phyloP scores from a whole-genome alignment of 2,888 invertebrate species.

The Serripes groenlandicus region DNA sequence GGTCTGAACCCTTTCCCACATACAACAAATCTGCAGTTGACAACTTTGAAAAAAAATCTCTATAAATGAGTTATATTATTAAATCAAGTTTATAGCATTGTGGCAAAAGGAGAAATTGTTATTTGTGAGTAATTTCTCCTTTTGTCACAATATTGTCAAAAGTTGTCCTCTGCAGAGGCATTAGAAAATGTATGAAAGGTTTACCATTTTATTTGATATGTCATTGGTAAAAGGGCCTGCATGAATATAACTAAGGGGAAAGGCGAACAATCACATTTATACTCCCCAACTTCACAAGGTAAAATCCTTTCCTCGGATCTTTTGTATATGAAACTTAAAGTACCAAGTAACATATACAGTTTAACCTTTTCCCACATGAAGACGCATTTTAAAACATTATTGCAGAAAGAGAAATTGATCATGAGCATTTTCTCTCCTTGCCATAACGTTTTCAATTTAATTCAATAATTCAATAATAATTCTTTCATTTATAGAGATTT shows the following conservation, averaged over 20 bases:
- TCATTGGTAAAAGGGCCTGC: too few relatives aligned
- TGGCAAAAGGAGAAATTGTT: slow-evolving; percentile 2
- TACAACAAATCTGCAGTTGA: neutral
- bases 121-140: neutral
- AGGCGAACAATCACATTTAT: too few relatives aligned
- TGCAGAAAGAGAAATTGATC: neutral
- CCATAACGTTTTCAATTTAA: neutral
- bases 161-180: neutral
- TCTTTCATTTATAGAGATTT: neutral
- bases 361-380: too few relatives aligned
- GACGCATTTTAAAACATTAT: neutral
- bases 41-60: neutral
- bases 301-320: too few relatives aligned
- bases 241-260: too few relatives aligned
- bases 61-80: too few relatives aligned
- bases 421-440: neutral
- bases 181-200: too few relatives aligned
- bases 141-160: neutral
- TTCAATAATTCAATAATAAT: neutral
- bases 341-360: too few relatives aligned
- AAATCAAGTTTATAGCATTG: neutral
- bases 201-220: too few relatives aligned
- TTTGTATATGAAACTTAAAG: too few relatives aligned
- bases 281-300: too few relatives aligned
- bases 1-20: neutral